phyloP scores from a whole-genome alignment of 2,888 invertebrate species.

The Clepsis dumicolana region DNA sequence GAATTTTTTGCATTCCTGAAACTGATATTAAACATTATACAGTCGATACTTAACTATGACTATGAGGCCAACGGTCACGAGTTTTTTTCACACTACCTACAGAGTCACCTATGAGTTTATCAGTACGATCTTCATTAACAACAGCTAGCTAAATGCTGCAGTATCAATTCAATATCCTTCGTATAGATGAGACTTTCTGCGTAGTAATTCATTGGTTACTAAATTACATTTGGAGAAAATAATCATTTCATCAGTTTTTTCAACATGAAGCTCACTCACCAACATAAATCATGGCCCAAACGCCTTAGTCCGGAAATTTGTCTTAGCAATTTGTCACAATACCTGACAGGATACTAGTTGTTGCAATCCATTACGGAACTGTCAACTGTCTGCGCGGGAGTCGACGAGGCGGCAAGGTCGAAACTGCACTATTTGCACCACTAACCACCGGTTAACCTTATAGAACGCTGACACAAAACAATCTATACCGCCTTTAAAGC shows the following conservation, averaged over 20 bases:
- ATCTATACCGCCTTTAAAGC: slow-evolving; percentile 56
- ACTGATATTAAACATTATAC: too few relatives aligned
- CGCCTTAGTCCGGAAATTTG: slow-evolving; percentile 47
- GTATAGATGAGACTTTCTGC: too few relatives aligned
- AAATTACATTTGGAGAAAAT: not conserved
- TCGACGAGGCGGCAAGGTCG: slow-evolving; percentile 75
- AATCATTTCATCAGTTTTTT: not conserved
- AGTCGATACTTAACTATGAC: too few relatives aligned
- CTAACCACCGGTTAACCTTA: slow-evolving; percentile 51
- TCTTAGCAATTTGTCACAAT: slow-evolving; percentile 45
- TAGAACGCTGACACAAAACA: slow-evolving; percentile 46
- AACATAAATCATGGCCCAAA: slow-evolving; percentile 44
- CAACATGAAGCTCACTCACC: slow-evolving; percentile 34
- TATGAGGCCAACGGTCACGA: too few relatives aligned
- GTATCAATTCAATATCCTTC: too few relatives aligned
- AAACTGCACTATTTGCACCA: slow-evolving; percentile 66
- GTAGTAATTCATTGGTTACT: too few relatives aligned
- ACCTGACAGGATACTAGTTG: slow-evolving; percentile 70
- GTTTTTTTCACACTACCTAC: too few relatives aligned
- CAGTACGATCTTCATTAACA: too few relatives aligned
- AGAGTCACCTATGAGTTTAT: too few relatives aligned
- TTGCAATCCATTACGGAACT: slow-evolving; percentile 74
- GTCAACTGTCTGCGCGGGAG: slow-evolving; percentile 74
- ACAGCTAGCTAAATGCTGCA: too few relatives aligned
- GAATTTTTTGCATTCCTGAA: too few relatives aligned